A percentile compares a stretch with the other conserved stretches of the same genome.
phyloP scores from a whole-genome alignment of 1,140 invertebrate genomes.

The Amphibalanus amphitrite region DNA sequence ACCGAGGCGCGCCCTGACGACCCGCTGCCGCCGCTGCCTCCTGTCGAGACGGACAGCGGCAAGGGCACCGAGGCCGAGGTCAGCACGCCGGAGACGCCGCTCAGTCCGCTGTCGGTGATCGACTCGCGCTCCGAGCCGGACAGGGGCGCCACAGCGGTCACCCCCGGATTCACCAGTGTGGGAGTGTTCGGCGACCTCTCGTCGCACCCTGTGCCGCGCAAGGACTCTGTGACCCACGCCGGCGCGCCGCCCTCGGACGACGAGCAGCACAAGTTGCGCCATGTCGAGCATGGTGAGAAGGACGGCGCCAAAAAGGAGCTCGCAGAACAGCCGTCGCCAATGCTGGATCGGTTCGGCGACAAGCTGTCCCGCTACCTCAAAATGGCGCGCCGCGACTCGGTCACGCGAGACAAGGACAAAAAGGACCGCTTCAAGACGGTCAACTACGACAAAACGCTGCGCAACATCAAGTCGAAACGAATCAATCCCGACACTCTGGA shows the following conservation, averaged over 20 bases:
- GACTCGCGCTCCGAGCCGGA: background rate
- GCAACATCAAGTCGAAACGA: constrained; percentile 62
- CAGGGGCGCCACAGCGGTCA: background rate
- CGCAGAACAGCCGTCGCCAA: background rate
- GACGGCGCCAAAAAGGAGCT: constrained; percentile 11
- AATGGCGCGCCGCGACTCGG: constrained; percentile 14
- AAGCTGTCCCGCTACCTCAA: constrained; percentile 12
- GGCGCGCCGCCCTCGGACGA: constrained; percentile 5
- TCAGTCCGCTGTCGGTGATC: background rate
- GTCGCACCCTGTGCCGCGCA: background rate
- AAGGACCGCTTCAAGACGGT: constrained; percentile 61
- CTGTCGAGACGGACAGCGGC: constrained; percentile 21
- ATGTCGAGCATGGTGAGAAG: constrained; percentile 13
- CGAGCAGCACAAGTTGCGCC: constrained; percentile 4
- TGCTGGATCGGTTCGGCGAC: constrained; percentile 7
- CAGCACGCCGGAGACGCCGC: background rate
- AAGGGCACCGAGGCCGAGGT: constrained; percentile 30
- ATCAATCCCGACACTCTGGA: constrained; percentile 18
- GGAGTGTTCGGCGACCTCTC: background rate
- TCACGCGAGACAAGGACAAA: background rate
- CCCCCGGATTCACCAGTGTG: background rate
- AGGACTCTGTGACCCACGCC: constrained; percentile 2
- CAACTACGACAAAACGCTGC: constrained; percentile 65
- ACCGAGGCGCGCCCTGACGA: constrained; percentile 14
- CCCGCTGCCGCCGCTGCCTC: background rate